These are phyloP conservation scores for Ranitomeya variabilis DNA, from an alignment of 2,113 vertebrate species.

Conservation along the genomic window DNA sequence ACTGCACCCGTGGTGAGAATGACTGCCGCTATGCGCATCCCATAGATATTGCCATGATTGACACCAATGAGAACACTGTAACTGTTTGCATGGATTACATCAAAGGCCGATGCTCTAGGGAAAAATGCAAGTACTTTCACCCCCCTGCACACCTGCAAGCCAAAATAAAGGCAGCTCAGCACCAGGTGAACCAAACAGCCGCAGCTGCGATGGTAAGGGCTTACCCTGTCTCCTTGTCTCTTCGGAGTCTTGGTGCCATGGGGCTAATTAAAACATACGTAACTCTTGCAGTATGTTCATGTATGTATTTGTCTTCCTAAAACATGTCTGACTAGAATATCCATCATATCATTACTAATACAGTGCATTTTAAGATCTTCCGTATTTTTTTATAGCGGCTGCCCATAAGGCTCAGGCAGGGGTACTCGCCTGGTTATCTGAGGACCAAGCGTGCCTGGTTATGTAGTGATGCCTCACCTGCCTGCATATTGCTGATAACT, in stretches of 20 bases:
- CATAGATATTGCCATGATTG: slow-evolving; percentile 92
- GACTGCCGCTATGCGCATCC: slow-evolving; percentile 98
- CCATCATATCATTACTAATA: not conserved
- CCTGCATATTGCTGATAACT: too few relatives aligned
- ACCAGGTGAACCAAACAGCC: slow-evolving; percentile 91
- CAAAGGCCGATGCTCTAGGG: slow-evolving; percentile 94
- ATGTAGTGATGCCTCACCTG: too few relatives aligned
- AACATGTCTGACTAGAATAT: not conserved
- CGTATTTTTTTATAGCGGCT: not conserved
- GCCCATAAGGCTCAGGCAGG: not conserved
- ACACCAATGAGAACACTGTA: slow-evolving; percentile 95
- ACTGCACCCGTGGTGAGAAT: slow-evolving; percentile 95
- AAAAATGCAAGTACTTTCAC: slow-evolving; percentile 99
- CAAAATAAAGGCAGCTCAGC: slow-evolving; percentile 95
- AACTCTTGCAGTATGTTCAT: not conserved
- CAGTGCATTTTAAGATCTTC: not conserved
- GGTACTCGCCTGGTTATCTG: not conserved
- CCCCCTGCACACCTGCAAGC: slow-evolving; percentile 97
- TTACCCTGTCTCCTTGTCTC: slow-evolving; percentile 7
- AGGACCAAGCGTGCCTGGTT: too few relatives aligned
- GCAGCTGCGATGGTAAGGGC: slow-evolving; percentile 85
- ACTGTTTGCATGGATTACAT: slow-evolving; percentile 99
- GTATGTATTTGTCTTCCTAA: not conserved
- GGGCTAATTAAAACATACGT: slow-evolving; percentile 23
- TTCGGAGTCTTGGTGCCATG: slow-evolving; percentile 12